Conservation (phyloP, 2,797 vertebrate genomes). For the Acrossocheilus wenchowensis region DNA sequence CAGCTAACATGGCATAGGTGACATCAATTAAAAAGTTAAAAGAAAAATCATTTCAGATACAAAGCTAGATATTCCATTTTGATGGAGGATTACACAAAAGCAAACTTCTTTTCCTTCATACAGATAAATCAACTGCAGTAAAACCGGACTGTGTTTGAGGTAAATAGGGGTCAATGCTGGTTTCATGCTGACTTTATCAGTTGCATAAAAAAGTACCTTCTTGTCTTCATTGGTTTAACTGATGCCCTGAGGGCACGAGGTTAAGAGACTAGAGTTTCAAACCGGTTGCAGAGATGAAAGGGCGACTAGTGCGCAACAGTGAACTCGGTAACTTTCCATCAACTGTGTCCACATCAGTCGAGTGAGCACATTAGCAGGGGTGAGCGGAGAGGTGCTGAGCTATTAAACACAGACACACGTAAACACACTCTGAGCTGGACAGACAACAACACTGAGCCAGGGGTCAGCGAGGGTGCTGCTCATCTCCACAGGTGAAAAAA, state of each 20-base stretch:
- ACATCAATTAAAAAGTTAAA: not conserved
- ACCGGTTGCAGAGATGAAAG: constrained; percentile 33
- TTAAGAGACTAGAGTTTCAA: constrained; percentile 33
- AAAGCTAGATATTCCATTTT: not conserved
- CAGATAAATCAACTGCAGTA: not conserved
- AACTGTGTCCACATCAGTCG: constrained; percentile 32
- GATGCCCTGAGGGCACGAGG: constrained; percentile 12
- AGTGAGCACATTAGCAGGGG: constrained; percentile 32
- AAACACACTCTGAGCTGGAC: constrained; percentile 35
- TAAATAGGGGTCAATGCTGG: not conserved
- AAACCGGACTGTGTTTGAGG: not conserved
- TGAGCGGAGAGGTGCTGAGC: constrained; percentile 8
- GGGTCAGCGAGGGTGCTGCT: constrained; percentile 43
- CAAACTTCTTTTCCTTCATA: not conserved
- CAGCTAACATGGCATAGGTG: not conserved
- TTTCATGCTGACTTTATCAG: not conserved
- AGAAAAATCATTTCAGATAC: not conserved
- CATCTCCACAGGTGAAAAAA: constrained; percentile 29
- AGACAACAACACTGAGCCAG: constrained; percentile 11
- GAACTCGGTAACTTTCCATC: constrained; percentile 42
- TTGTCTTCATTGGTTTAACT: constrained; percentile 22
- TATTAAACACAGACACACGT: constrained; percentile 30
- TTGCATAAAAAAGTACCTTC: not conserved
- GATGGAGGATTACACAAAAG: not conserved
- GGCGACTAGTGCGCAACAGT: constrained; percentile 13